Conservation (phyloP, 2,888 invertebrate species). For the Cotesia congregata region DNA sequence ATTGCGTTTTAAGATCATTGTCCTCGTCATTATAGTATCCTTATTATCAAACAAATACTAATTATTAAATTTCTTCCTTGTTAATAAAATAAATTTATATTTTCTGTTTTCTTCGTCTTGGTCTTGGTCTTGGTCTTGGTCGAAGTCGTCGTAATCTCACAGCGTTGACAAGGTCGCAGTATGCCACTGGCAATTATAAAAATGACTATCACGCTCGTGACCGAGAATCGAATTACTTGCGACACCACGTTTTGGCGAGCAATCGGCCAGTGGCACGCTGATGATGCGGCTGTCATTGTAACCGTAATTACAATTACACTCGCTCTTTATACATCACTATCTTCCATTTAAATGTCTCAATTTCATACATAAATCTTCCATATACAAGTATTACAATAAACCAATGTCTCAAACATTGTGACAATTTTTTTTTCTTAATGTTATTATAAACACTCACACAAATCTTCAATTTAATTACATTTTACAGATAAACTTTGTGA, state of each 20-base stretch:
- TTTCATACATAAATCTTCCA: not conserved
- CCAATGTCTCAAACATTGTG: constrained; percentile 4
- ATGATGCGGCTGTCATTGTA: constrained; percentile 49
- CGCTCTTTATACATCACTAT: constrained; percentile 1
- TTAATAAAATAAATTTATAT: not conserved
- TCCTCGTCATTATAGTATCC: not conserved
- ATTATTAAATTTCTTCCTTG: not conserved
- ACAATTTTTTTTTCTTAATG: not conserved
- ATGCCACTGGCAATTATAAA: constrained; percentile 54
- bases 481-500: not conserved
- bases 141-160: constrained; percentile 34
- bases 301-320: constrained; percentile 39
- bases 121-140: constrained; percentile 18
- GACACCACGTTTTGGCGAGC: constrained; percentile 56
- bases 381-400: constrained; percentile 4
- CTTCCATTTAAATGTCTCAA: not conserved
- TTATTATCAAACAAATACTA: not conserved
- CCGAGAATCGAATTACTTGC: constrained; percentile 58
- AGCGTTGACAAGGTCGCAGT: constrained; percentile 49
- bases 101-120: not conserved
- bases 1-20: not conserved
- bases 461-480: not conserved
- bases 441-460: not conserved
- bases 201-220: constrained; percentile 57
- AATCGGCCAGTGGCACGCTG: constrained; percentile 52